Conservation (phyloP, 2,113 vertebrate species). For the Phylloscopus trochilus region DNA sequence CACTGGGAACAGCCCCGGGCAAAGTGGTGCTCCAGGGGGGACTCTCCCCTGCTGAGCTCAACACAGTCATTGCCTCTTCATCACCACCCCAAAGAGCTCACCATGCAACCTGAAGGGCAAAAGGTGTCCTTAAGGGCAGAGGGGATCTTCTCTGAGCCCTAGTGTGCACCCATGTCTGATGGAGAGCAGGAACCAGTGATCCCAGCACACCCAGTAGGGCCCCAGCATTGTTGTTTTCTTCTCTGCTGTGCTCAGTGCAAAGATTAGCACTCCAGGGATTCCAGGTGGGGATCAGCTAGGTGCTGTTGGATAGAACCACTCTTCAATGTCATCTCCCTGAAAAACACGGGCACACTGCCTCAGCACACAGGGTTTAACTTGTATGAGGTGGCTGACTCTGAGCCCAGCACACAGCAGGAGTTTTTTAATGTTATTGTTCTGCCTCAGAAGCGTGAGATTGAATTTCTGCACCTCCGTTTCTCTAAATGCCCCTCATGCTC, state of each 20-base stretch:
- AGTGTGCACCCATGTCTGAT: not conserved
- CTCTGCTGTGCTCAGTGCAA: constrained; percentile 18
- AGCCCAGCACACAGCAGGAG: not conserved
- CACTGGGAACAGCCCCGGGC: fast-evolving
- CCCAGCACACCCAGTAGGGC: not conserved
- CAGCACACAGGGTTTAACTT: not conserved
- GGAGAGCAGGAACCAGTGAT: constrained; percentile 28
- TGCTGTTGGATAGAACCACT: constrained; percentile 14
- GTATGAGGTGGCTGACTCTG: not conserved
- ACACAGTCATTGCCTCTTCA: not conserved
- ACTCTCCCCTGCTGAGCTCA: not conserved
- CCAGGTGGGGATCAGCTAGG: constrained; percentile 21
- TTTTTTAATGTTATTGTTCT: constrained; percentile 24
- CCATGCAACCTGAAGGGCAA: not conserved
- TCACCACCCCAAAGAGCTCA: not conserved
- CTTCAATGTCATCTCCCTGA: not conserved
- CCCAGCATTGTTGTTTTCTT: constrained; percentile 1
- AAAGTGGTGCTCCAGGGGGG: not conserved
- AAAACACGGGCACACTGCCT: not conserved
- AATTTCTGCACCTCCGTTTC: constrained; percentile 3
- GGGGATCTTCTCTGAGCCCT: not conserved
- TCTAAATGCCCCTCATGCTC: not conserved
- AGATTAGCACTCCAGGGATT: constrained; percentile 20
- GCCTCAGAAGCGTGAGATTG: not conserved
- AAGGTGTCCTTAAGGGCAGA: not conserved